Conservation (phyloP, 2,888 invertebrate genomes). For the Agriopis marginaria region DNA sequence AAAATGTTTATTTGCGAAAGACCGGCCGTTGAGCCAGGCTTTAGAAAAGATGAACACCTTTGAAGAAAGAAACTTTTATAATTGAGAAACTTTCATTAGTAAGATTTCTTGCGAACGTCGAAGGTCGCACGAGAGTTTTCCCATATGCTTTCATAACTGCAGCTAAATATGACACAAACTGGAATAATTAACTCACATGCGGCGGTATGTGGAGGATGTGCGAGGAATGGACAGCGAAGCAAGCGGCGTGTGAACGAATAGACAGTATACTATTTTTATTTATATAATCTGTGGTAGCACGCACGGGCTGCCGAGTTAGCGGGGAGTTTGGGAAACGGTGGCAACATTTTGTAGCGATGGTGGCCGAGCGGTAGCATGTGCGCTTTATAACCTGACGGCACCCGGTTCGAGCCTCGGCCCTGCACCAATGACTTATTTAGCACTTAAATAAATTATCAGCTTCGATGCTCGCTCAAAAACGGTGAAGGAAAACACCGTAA, state of each 20-base stretch:
- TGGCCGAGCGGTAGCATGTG: no score
- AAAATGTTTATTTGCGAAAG: no score
- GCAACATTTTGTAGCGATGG: background rate
- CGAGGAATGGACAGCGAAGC: constrained; percentile 45
- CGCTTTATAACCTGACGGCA: no score
- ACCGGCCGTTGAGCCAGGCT: no score
- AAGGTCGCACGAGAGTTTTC: constrained; percentile 39
- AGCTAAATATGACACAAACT: constrained; percentile 40
- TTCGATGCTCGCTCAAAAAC: no score
- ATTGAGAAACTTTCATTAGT: constrained; percentile 19
- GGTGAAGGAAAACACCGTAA: no score
- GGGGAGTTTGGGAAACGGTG: background rate
- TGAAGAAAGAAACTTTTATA: background rate
- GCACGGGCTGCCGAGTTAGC: constrained; percentile 7
- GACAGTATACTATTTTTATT: background rate
- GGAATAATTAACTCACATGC: constrained; percentile 43
- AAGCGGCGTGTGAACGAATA: constrained; percentile 68
- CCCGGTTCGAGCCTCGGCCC: no score
- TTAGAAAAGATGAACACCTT: no score
- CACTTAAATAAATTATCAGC: no score
- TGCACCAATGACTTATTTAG: no score
- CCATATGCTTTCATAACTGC: constrained; percentile 39
- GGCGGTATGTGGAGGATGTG: constrained; percentile 50
- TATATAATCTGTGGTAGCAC: background rate
- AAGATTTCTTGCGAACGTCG: background rate